These are phyloP conservation scores for Papilio gigon DNA, from an alignment of 2,888 invertebrate species.

Conservation along the genomic window DNA sequence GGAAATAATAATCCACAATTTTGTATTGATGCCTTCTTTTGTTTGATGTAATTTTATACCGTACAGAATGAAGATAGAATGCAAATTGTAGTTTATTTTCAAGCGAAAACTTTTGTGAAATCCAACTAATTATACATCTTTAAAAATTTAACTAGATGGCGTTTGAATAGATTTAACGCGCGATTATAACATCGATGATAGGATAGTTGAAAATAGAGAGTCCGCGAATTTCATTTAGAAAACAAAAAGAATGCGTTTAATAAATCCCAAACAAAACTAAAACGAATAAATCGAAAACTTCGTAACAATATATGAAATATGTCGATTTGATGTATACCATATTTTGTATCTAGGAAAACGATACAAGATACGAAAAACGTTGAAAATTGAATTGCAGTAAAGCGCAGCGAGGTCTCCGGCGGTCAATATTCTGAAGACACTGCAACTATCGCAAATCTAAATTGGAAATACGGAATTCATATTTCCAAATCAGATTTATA, in stretches of 20 bases:
- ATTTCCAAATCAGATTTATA: slow-evolving; percentile 20
- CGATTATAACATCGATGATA: neutral
- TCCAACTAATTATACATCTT: neutral
- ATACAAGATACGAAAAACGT: slow-evolving; percentile 36
- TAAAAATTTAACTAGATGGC: neutral
- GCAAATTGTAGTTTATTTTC: neutral
- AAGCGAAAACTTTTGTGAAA: neutral
- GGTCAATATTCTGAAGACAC: slow-evolving; percentile 20
- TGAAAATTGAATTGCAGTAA: slow-evolving; percentile 44
- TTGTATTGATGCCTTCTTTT: slow-evolving; percentile 7
- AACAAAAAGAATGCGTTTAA: too few relatives aligned
- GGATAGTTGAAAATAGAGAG: too few relatives aligned
- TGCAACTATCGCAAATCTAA: slow-evolving; percentile 28
- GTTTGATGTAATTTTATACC: neutral
- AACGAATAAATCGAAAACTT: neutral
- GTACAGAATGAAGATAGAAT: neutral
- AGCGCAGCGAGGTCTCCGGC: slow-evolving; percentile 17
- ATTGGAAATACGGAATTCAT: slow-evolving; percentile 30
- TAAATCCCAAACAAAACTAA: neutral
- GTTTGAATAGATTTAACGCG: neutral
- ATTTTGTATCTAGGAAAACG: slow-evolving; percentile 19
- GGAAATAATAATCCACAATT: slow-evolving; percentile 24
- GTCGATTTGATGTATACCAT: neutral
- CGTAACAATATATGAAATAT: neutral
- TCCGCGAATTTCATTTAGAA: too few relatives aligned